These are phyloP conservation scores for Helicorthomorpha holstii DNA, from an alignment of 1,140 invertebrate genomes.

Conservation along the genomic window DNA sequence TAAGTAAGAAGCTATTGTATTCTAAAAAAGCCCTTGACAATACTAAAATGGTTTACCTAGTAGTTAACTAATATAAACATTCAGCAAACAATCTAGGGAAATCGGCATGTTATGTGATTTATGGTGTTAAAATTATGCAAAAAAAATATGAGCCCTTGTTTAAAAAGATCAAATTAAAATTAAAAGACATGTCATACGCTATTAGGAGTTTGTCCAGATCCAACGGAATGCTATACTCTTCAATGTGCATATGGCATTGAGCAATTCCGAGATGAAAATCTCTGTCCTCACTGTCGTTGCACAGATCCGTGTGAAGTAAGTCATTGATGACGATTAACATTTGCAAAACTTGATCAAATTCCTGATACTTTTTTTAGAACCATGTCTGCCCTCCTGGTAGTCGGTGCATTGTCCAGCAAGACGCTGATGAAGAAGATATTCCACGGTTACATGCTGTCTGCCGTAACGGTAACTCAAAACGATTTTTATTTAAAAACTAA, in stretches of 20 bases:
- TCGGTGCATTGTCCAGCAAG: conserved; percentile 42
- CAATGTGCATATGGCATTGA: conserved; percentile 58
- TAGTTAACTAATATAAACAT: too few species aligned
- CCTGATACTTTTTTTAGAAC: conserved; percentile 16
- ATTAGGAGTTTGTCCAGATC: conserved; percentile 6
- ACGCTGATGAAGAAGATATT: conserved; percentile 24
- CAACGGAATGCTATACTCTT: conserved; percentile 18
- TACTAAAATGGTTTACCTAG: too few species aligned
- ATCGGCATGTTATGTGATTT: too few species aligned
- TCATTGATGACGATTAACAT: not conserved
- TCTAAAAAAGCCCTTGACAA: too few species aligned
- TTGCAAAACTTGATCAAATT: not conserved
- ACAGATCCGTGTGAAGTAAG: conserved; percentile 45
- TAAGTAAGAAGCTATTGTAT: too few species aligned
- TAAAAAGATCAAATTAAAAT: too few species aligned
- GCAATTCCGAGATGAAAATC: conserved; percentile 39
- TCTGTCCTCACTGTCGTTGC: conserved; percentile 57
- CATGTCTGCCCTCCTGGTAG: conserved; percentile 38
- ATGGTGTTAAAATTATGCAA: too few species aligned
- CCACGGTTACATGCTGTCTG: conserved; percentile 14
- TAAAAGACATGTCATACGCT: too few species aligned
- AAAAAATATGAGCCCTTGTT: too few species aligned
- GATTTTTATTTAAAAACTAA: not conserved
- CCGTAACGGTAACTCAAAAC: not conserved
- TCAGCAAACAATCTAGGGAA: too few species aligned